These are phyloP conservation scores for Erythrolamprus reginae DNA, from an alignment of 2,113 vertebrate species.

Conservation along the genomic window DNA sequence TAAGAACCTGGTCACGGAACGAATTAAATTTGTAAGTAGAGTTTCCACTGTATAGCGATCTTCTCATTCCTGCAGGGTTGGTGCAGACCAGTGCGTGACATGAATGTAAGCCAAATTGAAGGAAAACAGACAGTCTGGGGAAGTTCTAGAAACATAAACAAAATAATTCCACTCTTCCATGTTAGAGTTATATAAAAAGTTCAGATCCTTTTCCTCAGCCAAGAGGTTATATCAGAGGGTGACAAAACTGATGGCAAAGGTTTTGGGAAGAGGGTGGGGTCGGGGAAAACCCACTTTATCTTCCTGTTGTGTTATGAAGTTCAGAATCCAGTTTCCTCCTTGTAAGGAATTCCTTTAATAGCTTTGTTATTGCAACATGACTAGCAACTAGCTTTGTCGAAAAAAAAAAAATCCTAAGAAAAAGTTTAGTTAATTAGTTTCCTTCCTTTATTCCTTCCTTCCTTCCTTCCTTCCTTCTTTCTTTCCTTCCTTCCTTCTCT, in stretches of 20 bases:
- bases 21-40: too few species aligned
- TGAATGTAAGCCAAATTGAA: conserved; percentile 26
- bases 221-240: background rate
- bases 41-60: too few species aligned
- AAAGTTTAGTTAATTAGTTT: background rate
- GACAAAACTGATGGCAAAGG: background rate
- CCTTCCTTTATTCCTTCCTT: too few species aligned
- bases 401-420: background rate
- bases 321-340: accelerated
- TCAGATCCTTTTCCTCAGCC: background rate
- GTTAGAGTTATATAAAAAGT: conserved; percentile 11
- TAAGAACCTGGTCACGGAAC: too few species aligned
- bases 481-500: too few species aligned
- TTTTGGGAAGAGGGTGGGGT: background rate
- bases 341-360: background rate
- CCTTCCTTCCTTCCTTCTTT: background rate
- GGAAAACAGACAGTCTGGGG: background rate
- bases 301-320: background rate
- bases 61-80: accelerated
- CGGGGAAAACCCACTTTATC: background rate
- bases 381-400: background rate
- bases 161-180: conserved; percentile 31
- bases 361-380: background rate
- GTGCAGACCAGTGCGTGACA: background rate
- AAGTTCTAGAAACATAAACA: conserved; percentile 32